Conservation (phyloP, 2,797 vertebrate species). For the Chlorospingus flavigularis region DNA sequence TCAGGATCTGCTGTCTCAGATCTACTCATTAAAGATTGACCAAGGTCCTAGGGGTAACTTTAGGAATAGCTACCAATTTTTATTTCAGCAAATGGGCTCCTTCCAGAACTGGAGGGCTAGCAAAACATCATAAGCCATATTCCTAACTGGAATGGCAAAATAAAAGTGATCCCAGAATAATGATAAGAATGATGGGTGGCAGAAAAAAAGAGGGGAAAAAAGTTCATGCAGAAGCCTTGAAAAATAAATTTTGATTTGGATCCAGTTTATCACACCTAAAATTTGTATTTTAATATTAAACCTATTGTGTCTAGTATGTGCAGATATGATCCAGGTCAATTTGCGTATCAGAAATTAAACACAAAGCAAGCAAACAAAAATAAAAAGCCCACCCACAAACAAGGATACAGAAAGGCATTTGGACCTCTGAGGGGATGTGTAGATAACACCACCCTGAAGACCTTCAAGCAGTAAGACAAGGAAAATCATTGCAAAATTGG, state of each 20-base stretch:
- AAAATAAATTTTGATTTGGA: not conserved
- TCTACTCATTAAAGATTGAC: not conserved
- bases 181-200: not conserved
- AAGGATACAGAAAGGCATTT: not conserved
- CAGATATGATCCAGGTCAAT: not conserved
- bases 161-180: not conserved
- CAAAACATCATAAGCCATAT: not conserved
- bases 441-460: not conserved
- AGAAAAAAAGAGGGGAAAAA: rapidly evolving
- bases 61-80: not conserved
- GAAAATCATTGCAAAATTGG: not conserved
- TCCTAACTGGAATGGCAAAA: not conserved
- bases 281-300: not conserved
- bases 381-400: not conserved
- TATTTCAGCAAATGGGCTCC: not conserved
- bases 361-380: not conserved
- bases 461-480: not conserved
- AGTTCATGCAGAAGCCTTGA: not conserved
- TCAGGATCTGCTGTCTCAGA: not conserved
- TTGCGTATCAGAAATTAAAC: not conserved
- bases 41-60: not conserved
- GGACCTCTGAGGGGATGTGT: not conserved
- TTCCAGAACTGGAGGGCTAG: not conserved
- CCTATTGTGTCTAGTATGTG: not conserved
- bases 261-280: not conserved